A percentile compares a stretch with the other conserved stretches of the same genome.
These are phyloP conservation scores for Halichondria panicea DNA, from an alignment of 37 sponge, comb jelly and placozoan genomes.

Conservation along the genomic window DNA sequence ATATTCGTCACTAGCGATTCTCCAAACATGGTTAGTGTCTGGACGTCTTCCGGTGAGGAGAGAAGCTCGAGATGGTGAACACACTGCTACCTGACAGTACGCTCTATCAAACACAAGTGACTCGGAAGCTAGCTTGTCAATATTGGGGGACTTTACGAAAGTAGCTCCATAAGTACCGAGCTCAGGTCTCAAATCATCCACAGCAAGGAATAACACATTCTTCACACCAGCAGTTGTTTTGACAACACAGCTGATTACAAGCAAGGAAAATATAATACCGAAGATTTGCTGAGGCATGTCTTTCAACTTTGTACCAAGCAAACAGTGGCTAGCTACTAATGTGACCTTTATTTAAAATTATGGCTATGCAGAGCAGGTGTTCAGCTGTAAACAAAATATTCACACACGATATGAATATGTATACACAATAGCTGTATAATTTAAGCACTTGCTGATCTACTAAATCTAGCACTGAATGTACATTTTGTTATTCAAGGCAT, in stretches of 20 bases:
- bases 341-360: background rate
- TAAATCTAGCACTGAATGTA: no score
- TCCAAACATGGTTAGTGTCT: conserved; percentile 46
- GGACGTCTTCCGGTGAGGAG: conserved; percentile 55
- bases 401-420: background rate
- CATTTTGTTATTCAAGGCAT: background rate
- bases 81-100: conserved; percentile 49
- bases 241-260: no score
- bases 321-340: no score
- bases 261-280: no score
- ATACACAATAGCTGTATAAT: background rate
- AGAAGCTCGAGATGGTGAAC: conserved; percentile 45
- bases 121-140: conserved; percentile 42
- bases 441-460: background rate
- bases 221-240: no score
- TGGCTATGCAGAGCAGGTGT: background rate
- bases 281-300: no score
- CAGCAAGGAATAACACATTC: conserved; percentile 49
- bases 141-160: conserved; percentile 23
- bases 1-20: conserved; percentile 37
- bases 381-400: background rate
- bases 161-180: conserved; percentile 31
- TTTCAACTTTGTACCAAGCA: no score
- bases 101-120: conserved; percentile 55
- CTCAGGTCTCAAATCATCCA: conserved; percentile 50